These are phyloP conservation scores for Folsomia candida DNA, from an alignment of 2,888 invertebrate species.

Conservation along the genomic window DNA sequence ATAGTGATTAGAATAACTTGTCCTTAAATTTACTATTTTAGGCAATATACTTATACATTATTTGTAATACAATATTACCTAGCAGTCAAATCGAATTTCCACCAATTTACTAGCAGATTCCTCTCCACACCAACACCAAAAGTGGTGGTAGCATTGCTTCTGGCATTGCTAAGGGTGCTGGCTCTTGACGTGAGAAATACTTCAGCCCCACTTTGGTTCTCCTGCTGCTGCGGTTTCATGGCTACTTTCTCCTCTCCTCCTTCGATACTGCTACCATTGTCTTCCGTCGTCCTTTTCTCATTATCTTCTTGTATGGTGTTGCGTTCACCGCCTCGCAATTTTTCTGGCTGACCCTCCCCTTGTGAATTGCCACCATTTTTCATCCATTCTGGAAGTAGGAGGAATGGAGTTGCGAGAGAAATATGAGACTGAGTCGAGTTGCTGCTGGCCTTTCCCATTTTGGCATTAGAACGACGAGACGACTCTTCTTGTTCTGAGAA, in stretches of 20 bases:
- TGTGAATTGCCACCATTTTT: constrained; percentile 10
- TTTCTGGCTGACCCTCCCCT: constrained; percentile 13
- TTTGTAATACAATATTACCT: too few species aligned
- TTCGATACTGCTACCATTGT: neutral
- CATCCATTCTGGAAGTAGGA: neutral
- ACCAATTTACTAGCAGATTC: constrained; percentile 31
- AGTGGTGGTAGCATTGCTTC: neutral
- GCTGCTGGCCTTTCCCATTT: neutral
- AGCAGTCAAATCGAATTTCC: constrained; percentile 49
- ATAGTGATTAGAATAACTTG: too few species aligned
- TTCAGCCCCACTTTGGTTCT: neutral
- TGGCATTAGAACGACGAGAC: neutral
- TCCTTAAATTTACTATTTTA: too few species aligned
- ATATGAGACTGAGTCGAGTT: neutral
- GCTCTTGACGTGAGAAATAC: neutral
- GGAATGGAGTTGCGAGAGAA: constrained; percentile 1
- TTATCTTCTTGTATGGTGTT: neutral
- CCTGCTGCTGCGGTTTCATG: too few species aligned
- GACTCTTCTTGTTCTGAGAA: neutral
- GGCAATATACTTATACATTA: too few species aligned
- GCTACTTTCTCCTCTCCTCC: neutral
- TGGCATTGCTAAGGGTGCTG: neutral
- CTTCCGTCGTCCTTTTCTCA: neutral
- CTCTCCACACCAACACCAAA: neutral
- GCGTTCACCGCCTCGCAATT: neutral